Evolutionary conservation across 2,888 invertebrate genomes (phyloP).

Genomic region (Stenurella melanura): DNA sequence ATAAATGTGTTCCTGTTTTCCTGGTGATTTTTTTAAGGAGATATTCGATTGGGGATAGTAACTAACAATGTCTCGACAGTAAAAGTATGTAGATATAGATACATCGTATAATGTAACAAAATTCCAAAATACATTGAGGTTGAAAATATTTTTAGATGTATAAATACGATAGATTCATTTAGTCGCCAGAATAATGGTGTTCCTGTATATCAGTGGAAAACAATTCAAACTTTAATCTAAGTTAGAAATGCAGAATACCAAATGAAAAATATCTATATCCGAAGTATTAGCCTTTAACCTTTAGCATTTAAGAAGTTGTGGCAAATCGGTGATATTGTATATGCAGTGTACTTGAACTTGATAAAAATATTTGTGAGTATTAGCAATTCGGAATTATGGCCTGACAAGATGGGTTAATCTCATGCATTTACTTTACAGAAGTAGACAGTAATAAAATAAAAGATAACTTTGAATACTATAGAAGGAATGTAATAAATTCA

Average conservation of each 20-base stretch:
- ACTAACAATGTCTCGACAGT: neutral
- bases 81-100: neutral
- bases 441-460: neutral
- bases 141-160: neutral
- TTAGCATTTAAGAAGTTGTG: constrained; percentile 21
- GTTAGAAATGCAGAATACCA: constrained; percentile 22
- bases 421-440: neutral
- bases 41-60: neutral
- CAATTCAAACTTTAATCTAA: constrained; percentile 27
- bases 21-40: constrained; percentile 15
- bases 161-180: constrained; percentile 8
- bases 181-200: neutral
- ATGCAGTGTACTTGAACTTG: neutral
- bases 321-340: constrained; percentile 9
- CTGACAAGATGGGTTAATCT: neutral
- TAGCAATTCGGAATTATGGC: neutral
- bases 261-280: constrained; percentile 19
- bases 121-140: neutral
- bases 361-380: neutral
- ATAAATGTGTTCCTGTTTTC: constrained; percentile 31
- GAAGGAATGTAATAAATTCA: neutral
- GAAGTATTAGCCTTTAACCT: constrained; percentile 22
- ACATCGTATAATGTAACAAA: neutral
- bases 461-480: neutral
- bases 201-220: constrained; percentile 1